Evolutionary conservation across 2,797 vertebrate species (phyloP).

Genomic region (Enteromius fasciolatus): DNA sequence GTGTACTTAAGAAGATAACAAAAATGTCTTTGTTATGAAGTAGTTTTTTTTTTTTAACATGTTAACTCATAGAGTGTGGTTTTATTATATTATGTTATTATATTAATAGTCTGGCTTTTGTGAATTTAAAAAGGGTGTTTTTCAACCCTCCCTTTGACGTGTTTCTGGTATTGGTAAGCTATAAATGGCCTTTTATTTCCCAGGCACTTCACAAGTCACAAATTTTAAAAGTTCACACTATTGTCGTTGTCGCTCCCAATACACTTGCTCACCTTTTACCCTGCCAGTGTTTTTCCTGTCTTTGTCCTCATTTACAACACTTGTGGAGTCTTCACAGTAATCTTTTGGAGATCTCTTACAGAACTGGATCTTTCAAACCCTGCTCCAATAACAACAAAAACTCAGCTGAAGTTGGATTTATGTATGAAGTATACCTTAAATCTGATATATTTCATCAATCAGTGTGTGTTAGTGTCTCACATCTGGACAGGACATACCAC

Average conservation of each 20-base stretch:
- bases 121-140: slow-evolving; percentile 69
- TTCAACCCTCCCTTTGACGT: slow-evolving; percentile 63
- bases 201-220: slow-evolving; percentile 59
- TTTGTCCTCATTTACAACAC: slow-evolving; percentile 47
- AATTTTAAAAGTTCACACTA: slow-evolving; percentile 61
- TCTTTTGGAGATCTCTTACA: slow-evolving; percentile 60
- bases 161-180: slow-evolving; percentile 77
- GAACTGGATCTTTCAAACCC: slow-evolving; percentile 58
- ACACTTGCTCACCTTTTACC: slow-evolving; percentile 62
- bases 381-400: slow-evolving; percentile 72
- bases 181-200: slow-evolving; percentile 66
- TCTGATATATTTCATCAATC: slow-evolving; percentile 50
- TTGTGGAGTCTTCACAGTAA: slow-evolving; percentile 52
- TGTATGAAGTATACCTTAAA: slow-evolving; percentile 46
- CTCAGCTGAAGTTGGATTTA: slow-evolving; percentile 75
- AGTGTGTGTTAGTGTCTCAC: slow-evolving; percentile 58
- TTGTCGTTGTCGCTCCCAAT: slow-evolving; percentile 63
- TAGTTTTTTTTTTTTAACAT: background rate
- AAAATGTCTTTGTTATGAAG: slow-evolving; percentile 20
- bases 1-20: background rate
- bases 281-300: slow-evolving; percentile 23
- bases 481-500: slow-evolving; percentile 25
- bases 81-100: slow-evolving; percentile 61
- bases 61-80: slow-evolving; percentile 45
- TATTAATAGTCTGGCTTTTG: slow-evolving; percentile 73